Evolutionary conservation across 30 jellyfish, hydroid and myxozoan species (phyloP), one percentile per base, ranked within the genome.

Genomic region (Hydractinia symbiolongicarpus): DNA sequence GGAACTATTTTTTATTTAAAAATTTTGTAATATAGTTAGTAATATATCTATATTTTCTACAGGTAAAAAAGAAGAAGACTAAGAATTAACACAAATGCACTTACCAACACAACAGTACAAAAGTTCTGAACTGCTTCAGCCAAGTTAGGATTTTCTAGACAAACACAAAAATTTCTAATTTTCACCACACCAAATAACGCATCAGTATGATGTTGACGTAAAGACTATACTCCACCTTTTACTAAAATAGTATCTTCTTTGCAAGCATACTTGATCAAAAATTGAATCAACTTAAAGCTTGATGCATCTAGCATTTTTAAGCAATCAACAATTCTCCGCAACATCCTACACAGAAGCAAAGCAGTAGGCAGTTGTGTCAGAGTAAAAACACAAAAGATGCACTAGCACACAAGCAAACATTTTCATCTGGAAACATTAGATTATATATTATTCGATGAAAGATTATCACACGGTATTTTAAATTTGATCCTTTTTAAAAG

Each of bases 291-390:
- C 82, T 90, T 85, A 83, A 15, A 86, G 19, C 87, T 76, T 1
- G 90, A 83, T 50, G 73, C 61, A 21, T 82, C 77, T 66, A 90
- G 72, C 56, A 75, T 82, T 78, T 86, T 81, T 51, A 90, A 53
- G 20, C 92, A 80, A 20, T 90, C 96, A 52, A 86, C 74, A 53
- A 83, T 83, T 71, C 97, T 81, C 53, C 96, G 82, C 16, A 86
- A 62, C 14, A 90, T 77, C 5, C 97, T 90, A 13, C 1, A 73
- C 15, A 53, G 10, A 11, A 56, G 13, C 52, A 53, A 53, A 30
- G 44, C 44, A 30, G 44, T 30, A 30, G 44, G 44, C 1, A 30
- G 44, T 30, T 30, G 44, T 30, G 44, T n/a, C n/a, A n/a, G n/a
- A n/a, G n/a, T 30, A 30, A 30, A 30, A 30, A 30, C 44, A 30